Evolutionary conservation across 2,888 invertebrate genomes (phyloP), one percentile per base, ranked within the genome.

Genomic region (Phaonia tiefii): DNA sequence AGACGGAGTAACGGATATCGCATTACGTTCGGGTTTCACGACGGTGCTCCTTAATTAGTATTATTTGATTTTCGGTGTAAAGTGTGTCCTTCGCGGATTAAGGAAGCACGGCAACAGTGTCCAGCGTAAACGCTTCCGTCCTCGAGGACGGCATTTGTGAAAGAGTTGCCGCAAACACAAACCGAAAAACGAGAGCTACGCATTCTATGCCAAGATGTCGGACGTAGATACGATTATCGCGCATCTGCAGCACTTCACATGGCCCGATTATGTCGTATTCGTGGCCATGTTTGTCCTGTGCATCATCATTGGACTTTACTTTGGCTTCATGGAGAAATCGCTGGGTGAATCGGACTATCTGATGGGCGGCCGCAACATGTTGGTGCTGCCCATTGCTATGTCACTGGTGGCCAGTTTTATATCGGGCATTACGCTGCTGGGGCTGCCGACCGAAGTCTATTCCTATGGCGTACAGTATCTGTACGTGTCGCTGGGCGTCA

Each of bases 331-430:
- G 83, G 93, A 94, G 76, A 94, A 94, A 85, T 87, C 89, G 1
- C 84, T 87, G 1, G 92, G 94, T 1, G 94, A 94, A 86, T 93
- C 93, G 86, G 95, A 95, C 84, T 96, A 96, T 89, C 92, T 97
- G 83, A 94, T 97, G 90, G 97, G 96, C 5, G 95, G 95, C 7
- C 92, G 96, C 82, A 94, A 94, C 86, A 96, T 97, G 96, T 92
- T 93, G 72, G 92, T 94, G 3, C 91, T 96, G 83, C 97, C 97
- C 0, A 94, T 97, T 37, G 93, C 96, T 39, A 92, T 96, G 90
- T 96, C 96, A 0, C 91, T 97, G 58, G 94, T 97, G 71, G 97
- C 97, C 39, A 96, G 95, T 89, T 95, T 94, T 80, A 93, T 95
- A 76, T 95, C 95, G 13, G 96, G 95, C 1, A 96, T 96, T 83